Conservation (phyloP, 2,797 vertebrate species). For the Glossophaga mutica region DNA sequence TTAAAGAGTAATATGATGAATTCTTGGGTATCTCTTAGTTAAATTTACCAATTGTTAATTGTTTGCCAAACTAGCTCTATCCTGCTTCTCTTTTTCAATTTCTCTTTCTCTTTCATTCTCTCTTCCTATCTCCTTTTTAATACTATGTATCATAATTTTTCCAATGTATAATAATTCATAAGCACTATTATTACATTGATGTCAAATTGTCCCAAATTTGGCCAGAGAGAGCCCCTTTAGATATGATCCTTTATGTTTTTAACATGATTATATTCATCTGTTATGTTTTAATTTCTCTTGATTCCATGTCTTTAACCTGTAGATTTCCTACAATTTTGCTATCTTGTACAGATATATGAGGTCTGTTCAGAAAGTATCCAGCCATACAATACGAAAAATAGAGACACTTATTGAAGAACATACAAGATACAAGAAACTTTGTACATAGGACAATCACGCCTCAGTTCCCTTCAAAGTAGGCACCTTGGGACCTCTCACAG, state of each 20-base stretch:
- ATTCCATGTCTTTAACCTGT: not conserved
- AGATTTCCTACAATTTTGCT: not conserved
- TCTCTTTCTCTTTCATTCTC: not conserved
- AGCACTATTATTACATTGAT: not conserved
- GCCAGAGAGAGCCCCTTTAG: not conserved
- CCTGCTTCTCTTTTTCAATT: not conserved
- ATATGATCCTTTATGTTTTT: not conserved
- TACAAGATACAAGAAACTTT: not conserved
- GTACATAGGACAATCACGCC: not conserved
- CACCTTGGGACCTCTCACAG: not conserved
- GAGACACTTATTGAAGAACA: not conserved
- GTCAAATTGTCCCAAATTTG: not conserved
- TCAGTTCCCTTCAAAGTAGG: not conserved
- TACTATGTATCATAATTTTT: not conserved
- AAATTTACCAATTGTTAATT: not conserved
- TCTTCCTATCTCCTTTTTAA: not conserved
- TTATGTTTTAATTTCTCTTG: conserved; percentile 12
- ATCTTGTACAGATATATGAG: not conserved
- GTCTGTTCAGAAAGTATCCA: no score
- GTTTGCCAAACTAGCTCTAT: not conserved
- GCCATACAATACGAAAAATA: not conserved
- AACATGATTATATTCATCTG: not conserved
- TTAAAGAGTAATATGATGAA: not conserved
- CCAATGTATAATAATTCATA: not conserved
- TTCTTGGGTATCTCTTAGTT: not conserved